These are phyloP conservation scores for Myotis yumanensis DNA, from an alignment of 2,113 vertebrate species.

Conservation along the genomic window DNA sequence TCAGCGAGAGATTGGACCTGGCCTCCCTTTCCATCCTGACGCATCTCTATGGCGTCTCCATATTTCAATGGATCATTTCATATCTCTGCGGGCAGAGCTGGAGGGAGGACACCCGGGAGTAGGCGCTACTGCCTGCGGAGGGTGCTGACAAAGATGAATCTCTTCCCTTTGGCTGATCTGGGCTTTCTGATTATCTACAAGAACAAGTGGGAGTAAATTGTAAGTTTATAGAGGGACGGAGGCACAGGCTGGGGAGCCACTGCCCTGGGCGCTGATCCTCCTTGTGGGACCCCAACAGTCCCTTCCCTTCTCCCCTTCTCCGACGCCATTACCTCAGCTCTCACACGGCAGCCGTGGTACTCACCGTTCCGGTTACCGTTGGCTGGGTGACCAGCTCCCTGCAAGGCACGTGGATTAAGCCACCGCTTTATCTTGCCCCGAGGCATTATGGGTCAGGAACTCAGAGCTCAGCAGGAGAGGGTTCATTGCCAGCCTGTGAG, in stretches of 20 bases:
- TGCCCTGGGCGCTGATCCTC: background rate
- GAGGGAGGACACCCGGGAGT: too few species aligned
- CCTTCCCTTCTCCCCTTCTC: too few species aligned
- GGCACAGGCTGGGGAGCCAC: background rate
- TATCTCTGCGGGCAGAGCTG: background rate
- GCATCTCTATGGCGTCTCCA: background rate
- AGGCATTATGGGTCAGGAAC: fast-evolving
- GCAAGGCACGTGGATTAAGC: background rate
- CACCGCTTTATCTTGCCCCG: background rate
- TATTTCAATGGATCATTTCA: background rate
- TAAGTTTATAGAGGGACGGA: background rate
- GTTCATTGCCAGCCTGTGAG: background rate
- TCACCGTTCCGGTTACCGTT: background rate
- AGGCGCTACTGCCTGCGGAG: background rate
- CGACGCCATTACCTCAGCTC: background rate
- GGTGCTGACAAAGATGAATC: background rate
- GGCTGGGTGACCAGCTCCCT: background rate
- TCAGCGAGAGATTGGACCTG: background rate
- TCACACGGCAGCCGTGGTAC: background rate
- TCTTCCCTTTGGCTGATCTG: background rate
- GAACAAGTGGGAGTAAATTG: too few species aligned
- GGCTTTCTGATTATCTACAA: background rate
- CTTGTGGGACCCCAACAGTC: background rate
- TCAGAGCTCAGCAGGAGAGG: background rate
- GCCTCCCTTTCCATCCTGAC: background rate